These are phyloP conservation scores for Aphelenchoides avenae DNA, from an alignment of 1,140 invertebrate genomes.

Conservation along the genomic window DNA sequence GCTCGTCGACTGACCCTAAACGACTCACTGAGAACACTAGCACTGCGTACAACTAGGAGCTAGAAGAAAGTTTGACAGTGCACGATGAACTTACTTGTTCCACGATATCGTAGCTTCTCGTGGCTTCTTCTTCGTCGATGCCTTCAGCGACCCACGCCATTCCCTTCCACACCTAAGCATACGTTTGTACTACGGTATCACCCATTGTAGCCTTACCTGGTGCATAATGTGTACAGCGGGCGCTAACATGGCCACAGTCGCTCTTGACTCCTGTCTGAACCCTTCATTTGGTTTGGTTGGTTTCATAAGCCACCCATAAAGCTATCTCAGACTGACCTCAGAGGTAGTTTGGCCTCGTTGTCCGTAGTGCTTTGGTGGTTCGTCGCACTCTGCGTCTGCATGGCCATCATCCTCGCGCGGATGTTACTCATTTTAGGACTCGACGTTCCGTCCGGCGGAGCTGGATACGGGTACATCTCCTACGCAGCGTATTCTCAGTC, in stretches of 20 bases:
- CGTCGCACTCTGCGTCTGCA: slow-evolving; percentile 20
- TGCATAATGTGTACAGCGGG: slow-evolving; percentile 59
- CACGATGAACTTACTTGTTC: slow-evolving; percentile 35
- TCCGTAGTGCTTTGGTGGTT: slow-evolving; percentile 12
- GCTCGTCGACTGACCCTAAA: slow-evolving; percentile 27
- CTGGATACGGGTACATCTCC: slow-evolving; percentile 56
- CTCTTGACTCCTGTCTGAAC: slow-evolving; percentile 46
- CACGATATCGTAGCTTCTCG: slow-evolving; percentile 45
- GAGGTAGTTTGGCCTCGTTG: slow-evolving; percentile 17
- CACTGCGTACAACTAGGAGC: background rate
- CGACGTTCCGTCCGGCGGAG: slow-evolving; percentile 27
- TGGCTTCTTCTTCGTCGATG: slow-evolving; percentile 54
- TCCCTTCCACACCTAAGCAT: slow-evolving; percentile 45
- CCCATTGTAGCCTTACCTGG: slow-evolving; percentile 34
- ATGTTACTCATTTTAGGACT: slow-evolving; percentile 57
- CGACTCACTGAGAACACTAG: slow-evolving; percentile 5
- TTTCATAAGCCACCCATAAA: slow-evolving; percentile 16
- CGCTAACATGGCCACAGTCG: slow-evolving; percentile 58
- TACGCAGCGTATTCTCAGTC: slow-evolving; percentile 4
- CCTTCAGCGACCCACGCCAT: slow-evolving; percentile 60
- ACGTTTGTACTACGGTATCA: background rate
- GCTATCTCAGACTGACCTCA: slow-evolving; percentile 24
- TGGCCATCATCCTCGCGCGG: slow-evolving; percentile 52
- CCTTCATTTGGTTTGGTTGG: slow-evolving; percentile 1
- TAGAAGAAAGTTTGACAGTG: no score